Evolutionary conservation across 2,797 vertebrate genomes (phyloP).

Genomic region (Sciaenops ocellatus): DNA sequence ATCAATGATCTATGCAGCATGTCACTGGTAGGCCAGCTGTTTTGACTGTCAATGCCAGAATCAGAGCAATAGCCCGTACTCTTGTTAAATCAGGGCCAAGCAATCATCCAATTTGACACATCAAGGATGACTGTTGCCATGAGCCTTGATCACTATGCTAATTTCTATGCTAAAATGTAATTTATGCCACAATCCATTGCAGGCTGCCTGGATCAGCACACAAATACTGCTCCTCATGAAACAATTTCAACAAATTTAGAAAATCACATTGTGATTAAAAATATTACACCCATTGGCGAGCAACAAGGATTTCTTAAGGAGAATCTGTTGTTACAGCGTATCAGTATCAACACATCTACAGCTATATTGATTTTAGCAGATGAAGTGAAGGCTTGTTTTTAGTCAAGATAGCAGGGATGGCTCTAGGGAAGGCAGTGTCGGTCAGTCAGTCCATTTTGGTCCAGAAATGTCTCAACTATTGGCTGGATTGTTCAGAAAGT

Average conservation of each 20-base stretch:
- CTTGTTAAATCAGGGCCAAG: conserved; percentile 36
- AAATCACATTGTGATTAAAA: neutral
- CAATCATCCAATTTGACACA: conserved; percentile 31
- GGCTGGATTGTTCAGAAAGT: no score
- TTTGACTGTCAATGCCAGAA: conserved; percentile 33
- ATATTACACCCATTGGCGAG: neutral
- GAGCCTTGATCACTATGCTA: conserved; percentile 37
- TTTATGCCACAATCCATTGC: neutral
- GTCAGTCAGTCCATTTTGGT: neutral
- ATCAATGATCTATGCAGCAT: conserved; percentile 17
- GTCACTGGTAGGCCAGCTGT: conserved; percentile 18
- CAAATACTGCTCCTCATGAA: neutral
- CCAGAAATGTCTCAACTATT: neutral
- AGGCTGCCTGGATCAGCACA: conserved; percentile 14
- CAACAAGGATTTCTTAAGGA: neutral
- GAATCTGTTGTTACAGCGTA: neutral
- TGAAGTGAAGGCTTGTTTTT: neutral
- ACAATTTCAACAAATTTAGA: neutral
- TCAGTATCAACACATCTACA: neutral
- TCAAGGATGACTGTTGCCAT: conserved; percentile 35
- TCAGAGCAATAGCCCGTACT: conserved; percentile 8
- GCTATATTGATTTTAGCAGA: neutral
- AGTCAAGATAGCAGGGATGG: neutral
- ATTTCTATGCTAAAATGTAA: conserved; percentile 34
- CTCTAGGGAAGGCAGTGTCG: neutral